Conservation (phyloP, 1,140 invertebrate species). For the Trachelipus rathkii region DNA sequence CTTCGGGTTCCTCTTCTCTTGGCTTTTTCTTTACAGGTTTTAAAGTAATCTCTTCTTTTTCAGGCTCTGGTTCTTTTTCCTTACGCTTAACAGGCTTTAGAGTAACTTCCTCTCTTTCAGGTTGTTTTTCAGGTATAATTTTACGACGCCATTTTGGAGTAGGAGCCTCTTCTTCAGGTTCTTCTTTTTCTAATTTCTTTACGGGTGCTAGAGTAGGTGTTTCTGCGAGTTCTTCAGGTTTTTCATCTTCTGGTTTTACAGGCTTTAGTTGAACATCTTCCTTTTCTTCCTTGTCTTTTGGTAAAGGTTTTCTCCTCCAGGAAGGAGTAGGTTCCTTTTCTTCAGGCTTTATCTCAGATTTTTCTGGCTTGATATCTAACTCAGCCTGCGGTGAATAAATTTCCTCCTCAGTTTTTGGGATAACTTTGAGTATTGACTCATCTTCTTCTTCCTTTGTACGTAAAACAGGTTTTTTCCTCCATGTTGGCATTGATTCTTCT, state of each 20-base stretch:
- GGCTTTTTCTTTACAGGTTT: conserved; percentile 9
- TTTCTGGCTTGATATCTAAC: background rate
- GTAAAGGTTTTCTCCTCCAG: background rate
- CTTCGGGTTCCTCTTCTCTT: conserved; percentile 8
- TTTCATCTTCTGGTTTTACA: background rate
- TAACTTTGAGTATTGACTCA: background rate
- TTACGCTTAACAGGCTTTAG: conserved; percentile 20
- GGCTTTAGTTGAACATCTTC: conserved; percentile 3
- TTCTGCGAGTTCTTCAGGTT: conserved; percentile 17
- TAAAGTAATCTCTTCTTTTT: conserved; percentile 4
- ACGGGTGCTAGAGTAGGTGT: conserved; percentile 29
- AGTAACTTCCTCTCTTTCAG: conserved; percentile 25
- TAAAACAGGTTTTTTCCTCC: background rate
- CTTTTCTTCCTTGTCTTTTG: background rate
- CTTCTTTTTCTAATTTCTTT: background rate
- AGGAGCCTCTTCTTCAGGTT: too few relatives aligned
- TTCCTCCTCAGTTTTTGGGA: background rate
- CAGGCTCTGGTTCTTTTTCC: background rate
- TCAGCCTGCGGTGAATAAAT: background rate
- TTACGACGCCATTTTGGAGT: conserved; percentile 16
- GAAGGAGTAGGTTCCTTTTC: background rate
- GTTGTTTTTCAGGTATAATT: background rate
- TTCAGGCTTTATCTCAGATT: background rate
- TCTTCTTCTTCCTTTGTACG: background rate
- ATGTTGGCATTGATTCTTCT: background rate